phyloP scores from a whole-genome alignment of 1,140 invertebrate genomes.

The Littorina saxatilis region DNA sequence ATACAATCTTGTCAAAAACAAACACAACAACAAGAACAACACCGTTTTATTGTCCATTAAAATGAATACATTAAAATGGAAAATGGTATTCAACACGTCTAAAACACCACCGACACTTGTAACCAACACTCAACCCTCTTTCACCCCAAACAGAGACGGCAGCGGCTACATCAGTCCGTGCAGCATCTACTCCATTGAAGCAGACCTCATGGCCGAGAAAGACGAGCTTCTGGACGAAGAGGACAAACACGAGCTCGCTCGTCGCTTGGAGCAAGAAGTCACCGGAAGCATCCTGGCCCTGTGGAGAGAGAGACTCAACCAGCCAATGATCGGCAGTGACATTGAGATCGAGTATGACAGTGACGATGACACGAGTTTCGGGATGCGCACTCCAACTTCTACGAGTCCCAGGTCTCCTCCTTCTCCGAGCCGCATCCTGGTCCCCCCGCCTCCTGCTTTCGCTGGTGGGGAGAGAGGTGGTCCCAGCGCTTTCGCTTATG shows the following conservation, averaged over 20 bases:
- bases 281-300: constrained; percentile 42
- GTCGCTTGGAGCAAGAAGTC: constrained; percentile 47
- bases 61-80: too few species aligned
- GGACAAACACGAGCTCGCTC: constrained; percentile 48
- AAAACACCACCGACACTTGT: background rate
- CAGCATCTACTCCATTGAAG: constrained; percentile 43
- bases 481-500: background rate
- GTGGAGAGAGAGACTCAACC: constrained; percentile 39
- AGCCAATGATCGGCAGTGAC: constrained; percentile 17
- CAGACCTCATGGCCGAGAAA: constrained; percentile 43
- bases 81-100: too few species aligned
- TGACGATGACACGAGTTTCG: constrained; percentile 25
- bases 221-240: constrained; percentile 43
- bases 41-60: too few species aligned
- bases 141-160: constrained; percentile 1
- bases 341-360: constrained; percentile 26
- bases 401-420: constrained; percentile 15
- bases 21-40: background rate
- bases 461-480: background rate
- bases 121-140: too few species aligned
- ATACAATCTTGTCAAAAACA: too few species aligned
- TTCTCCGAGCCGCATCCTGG: background rate
- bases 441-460: background rate
- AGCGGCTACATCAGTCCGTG: constrained; percentile 23
- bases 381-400: constrained; percentile 26